Evolutionary conservation across 1,140 invertebrate genomes (phyloP), one percentile per base, ranked within the genome.

Genomic region (Ceratosolen solmsi): DNA sequence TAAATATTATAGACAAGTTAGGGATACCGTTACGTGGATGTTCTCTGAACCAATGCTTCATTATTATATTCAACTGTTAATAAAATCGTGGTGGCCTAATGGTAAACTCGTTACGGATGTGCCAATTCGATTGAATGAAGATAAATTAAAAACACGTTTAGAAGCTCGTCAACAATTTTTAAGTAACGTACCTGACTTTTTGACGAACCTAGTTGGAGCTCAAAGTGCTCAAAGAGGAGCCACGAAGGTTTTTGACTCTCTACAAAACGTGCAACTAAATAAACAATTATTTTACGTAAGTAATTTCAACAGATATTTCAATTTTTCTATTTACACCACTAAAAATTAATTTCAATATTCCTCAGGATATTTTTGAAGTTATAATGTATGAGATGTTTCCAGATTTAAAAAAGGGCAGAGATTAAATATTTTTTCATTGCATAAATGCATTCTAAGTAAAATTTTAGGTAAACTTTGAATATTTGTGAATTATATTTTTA

Each of bases 261-360:
- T 98, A 74, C 97, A 98, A 90, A 95, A 97, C 91, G 94, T 94
- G 82, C 94, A 94, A 86, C 94, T 97, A 82, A 98, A 98, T 88
- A 98, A 98, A 90, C 97, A 98, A 86, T 91, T 98, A 46, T 95
- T 97, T 92, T 98, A 98, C 92, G 97, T 97, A 91, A 95, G 96
- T 94, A 83, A 38, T 49, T 76, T 81, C 41, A 60, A 49, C 58
- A 65, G 17, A 68, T 65, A 17, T 49, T 86, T 65, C 71, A 71
- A 22, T 65, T 46, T 41, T 75, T 38, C 17, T 84, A 77, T 79
- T 36, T 74, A n/a, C 49, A 13, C 33, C 17, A 15, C 1, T 25
- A 30, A 11, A 27, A 15, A 15, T 49, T 49, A 49, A 49, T 27
- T 27, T 38, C 70, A 68, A 17, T n/a, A 74, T 85, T 84, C 94